phyloP scores from a whole-genome alignment of 2,797 vertebrate genomes.

The Sarcoramphus papa region DNA sequence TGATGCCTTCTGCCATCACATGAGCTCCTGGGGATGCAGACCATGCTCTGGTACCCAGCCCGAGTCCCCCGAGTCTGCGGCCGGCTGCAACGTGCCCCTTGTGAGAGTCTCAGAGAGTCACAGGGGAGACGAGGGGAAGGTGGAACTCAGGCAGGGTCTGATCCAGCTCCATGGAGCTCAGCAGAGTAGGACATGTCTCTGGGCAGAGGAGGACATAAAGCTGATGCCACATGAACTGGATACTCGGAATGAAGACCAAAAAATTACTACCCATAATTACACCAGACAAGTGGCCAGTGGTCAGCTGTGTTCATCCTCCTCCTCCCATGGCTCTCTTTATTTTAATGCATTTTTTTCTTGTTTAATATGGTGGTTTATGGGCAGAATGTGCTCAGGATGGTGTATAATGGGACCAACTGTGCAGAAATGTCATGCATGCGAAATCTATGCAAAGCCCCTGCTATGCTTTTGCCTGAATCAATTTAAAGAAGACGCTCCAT shows the following conservation, averaged over 20 bases:
- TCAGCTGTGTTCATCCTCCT: not conserved
- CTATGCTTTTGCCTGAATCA: slow-evolving; percentile 65
- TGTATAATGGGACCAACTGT: slow-evolving; percentile 68
- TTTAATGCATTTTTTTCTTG: not conserved
- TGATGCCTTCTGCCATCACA: not conserved
- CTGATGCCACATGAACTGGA: not conserved
- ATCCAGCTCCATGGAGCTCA: not conserved
- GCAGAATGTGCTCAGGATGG: slow-evolving; percentile 55
- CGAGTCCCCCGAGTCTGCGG: rapidly evolving
- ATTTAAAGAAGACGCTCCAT: slow-evolving; percentile 67
- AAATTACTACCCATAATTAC: not conserved
- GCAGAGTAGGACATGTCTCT: not conserved
- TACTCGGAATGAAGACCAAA: not conserved
- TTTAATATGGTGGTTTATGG: slow-evolving; percentile 35
- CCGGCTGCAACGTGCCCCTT: rapidly evolving
- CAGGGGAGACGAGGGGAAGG: not conserved
- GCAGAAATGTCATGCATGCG: slow-evolving; percentile 70
- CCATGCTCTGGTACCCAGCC: too few species aligned
- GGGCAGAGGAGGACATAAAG: not conserved
- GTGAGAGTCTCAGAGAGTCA: not conserved
- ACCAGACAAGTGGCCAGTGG: not conserved
- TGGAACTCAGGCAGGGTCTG: not conserved
- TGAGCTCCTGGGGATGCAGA: not conserved
- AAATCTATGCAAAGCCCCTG: slow-evolving; percentile 70
- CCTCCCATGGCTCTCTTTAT: not conserved